Evolutionary conservation across 2,797 vertebrate genomes (phyloP).

Genomic region (Falco cherrug): DNA sequence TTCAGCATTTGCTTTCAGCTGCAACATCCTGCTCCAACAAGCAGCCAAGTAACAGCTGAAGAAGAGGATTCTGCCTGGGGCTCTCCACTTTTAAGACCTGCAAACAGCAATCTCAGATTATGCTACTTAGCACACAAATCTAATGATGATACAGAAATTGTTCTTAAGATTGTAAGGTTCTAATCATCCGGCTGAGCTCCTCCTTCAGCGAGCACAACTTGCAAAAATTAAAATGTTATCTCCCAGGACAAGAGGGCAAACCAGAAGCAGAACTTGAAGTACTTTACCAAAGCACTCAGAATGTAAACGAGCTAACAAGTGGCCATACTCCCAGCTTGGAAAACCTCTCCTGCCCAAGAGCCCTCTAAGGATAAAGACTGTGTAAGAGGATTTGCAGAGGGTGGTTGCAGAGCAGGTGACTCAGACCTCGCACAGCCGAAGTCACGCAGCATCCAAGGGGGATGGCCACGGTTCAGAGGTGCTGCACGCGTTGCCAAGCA

Average conservation of each 20-base stretch:
- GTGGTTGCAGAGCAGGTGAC: neutral
- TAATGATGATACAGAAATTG: neutral
- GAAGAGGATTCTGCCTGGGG: neutral
- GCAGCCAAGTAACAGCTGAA: neutral
- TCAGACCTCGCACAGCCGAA: neutral
- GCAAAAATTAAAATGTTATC: neutral
- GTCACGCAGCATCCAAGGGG: neutral
- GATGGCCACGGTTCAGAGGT: neutral
- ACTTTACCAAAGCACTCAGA: neutral
- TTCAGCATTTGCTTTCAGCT: neutral
- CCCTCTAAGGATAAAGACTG: neutral
- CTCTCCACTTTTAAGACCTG: neutral
- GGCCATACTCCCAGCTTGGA: neutral
- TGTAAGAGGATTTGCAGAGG: slow-evolving; percentile 47
- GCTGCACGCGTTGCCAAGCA: rapidly evolving
- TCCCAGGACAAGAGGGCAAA: neutral
- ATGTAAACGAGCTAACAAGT: neutral
- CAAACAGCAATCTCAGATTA: neutral
- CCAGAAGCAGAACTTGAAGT: neutral
- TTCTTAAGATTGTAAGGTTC: neutral
- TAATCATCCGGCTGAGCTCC: neutral
- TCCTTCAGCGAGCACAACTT: neutral
- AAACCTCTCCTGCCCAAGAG: slow-evolving; percentile 18
- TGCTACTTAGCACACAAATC: neutral
- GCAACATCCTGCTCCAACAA: neutral